phyloP scores from a whole-genome alignment of 2,113 vertebrate genomes.

The Saguinus imperator region DNA sequence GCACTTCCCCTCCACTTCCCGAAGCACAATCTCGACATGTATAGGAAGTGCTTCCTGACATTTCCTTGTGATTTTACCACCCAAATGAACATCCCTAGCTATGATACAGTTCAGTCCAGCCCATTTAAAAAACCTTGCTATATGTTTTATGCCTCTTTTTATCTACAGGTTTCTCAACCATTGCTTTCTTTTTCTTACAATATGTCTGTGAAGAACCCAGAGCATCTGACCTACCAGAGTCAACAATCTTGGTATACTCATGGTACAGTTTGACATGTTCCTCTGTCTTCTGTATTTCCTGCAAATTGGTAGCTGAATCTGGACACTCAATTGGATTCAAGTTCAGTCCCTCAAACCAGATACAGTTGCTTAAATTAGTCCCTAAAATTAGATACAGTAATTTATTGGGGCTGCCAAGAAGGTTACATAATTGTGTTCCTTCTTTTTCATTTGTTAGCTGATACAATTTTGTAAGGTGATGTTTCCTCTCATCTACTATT shows the following conservation, averaged over 20 bases:
- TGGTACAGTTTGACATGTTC: neutral
- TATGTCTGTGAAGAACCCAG: neutral
- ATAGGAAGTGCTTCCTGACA: neutral
- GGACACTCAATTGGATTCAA: neutral
- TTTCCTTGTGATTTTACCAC: neutral
- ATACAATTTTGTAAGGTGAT: constrained; percentile 2
- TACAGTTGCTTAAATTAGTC: too few species aligned
- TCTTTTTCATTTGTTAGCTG: neutral
- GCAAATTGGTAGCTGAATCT: neutral
- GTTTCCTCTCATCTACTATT: neutral
- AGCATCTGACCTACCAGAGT: neutral
- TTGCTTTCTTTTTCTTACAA: neutral
- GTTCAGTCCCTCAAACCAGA: neutral
- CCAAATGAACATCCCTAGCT: neutral
- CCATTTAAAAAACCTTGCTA: neutral
- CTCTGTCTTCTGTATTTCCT: neutral
- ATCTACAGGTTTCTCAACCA: neutral
- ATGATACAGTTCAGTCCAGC: neutral
- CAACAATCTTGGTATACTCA: neutral
- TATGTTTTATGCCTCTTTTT: neutral
- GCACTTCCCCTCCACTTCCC: neutral
- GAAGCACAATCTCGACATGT: neutral
- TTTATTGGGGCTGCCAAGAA: neutral
- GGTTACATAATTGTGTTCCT: neutral
- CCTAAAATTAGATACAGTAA: neutral